These are phyloP conservation scores for Rallus limicola DNA, from an alignment of 2,113 vertebrate species.

Conservation along the genomic window DNA sequence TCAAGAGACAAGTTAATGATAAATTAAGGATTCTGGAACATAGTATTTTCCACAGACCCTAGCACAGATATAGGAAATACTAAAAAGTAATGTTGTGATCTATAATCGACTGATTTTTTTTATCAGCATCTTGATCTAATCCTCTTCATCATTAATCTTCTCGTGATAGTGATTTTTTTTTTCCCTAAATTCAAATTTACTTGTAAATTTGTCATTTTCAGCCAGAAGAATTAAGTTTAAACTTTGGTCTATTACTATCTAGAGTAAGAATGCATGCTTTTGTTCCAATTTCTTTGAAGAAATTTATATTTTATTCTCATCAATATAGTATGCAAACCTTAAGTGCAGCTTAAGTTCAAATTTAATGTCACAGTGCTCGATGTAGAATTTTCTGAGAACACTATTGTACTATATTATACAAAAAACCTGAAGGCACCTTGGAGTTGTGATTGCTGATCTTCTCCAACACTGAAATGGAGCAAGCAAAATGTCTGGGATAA, in stretches of 20 bases:
- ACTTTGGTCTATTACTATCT: neutral
- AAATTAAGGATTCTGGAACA: neutral
- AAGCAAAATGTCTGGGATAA: neutral
- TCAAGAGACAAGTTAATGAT: slow-evolving; percentile 1
- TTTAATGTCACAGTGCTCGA: neutral
- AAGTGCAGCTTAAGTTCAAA: neutral
- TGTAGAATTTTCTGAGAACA: neutral
- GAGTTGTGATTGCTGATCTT: neutral
- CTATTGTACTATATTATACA: neutral
- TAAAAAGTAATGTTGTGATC: neutral
- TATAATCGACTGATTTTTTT: slow-evolving; percentile 48
- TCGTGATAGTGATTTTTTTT: neutral
- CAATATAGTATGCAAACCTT: neutral
- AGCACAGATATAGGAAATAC: neutral
- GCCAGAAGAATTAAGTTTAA: neutral
- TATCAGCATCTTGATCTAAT: slow-evolving; percentile 17
- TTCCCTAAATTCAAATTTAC: neutral
- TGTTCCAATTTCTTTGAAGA: neutral
- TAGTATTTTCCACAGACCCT: neutral
- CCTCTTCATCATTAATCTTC: neutral
- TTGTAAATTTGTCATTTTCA: neutral
- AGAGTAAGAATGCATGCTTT: neutral
- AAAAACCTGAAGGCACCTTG: neutral
- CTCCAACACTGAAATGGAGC: neutral
- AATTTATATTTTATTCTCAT: neutral